These are phyloP conservation scores for Tupiocoris notatus DNA, from an alignment of 2,888 invertebrate genomes.

Conservation along the genomic window DNA sequence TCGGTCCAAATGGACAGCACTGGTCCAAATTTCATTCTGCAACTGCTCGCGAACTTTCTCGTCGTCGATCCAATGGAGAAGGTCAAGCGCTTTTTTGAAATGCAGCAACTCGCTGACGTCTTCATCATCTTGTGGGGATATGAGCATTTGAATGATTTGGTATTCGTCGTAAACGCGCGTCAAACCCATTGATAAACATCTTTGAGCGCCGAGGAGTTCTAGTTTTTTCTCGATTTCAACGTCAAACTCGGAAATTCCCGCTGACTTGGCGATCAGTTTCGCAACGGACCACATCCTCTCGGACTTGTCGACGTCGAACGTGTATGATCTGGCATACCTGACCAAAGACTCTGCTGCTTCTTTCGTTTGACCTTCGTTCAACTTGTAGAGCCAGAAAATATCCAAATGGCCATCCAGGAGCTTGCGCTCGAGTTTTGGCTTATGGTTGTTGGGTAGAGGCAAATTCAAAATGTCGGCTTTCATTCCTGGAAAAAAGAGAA, in stretches of 20 bases:
- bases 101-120: background rate
- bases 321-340: conserved; percentile 1
- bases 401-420: conserved; percentile 14
- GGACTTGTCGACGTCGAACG: conserved; percentile 18
- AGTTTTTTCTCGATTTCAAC: background rate
- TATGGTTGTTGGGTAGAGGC: background rate
- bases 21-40: conserved; percentile 25
- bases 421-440: conserved; percentile 1
- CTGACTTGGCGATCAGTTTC: conserved; percentile 17
- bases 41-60: conserved; percentile 5
- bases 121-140: conserved; percentile 1
- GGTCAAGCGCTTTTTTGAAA: conserved; percentile 17
- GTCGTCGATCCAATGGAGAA: conserved; percentile 17
- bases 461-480: conserved; percentile 13
- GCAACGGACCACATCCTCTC: conserved; percentile 35
- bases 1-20: conserved; percentile 11
- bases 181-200: background rate
- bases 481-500: background rate
- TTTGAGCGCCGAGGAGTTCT: conserved; percentile 18
- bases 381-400: conserved; percentile 13
- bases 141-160: conserved; percentile 28
- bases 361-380: background rate
- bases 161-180: conserved; percentile 4
- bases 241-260: conserved; percentile 14
- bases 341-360: conserved; percentile 3